Evolutionary conservation across 2,113 vertebrate species (phyloP).

Genomic region (Colossoma macropomum): DNA sequence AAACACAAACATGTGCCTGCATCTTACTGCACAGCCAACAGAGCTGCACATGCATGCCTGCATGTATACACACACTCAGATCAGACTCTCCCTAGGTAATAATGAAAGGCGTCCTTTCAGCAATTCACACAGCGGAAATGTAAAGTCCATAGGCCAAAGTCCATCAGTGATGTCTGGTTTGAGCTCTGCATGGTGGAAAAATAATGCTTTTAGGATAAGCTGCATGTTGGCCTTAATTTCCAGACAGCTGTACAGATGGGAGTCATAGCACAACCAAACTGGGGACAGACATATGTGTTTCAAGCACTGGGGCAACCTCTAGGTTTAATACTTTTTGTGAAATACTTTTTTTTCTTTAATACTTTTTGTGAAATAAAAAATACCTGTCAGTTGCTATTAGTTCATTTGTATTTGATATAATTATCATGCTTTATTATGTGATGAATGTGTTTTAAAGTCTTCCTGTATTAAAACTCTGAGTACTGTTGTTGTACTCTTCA

Average conservation of each 20-base stretch:
- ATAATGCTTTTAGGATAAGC: not conserved
- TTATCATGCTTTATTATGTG: no score
- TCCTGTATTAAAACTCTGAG: no score
- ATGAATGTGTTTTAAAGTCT: no score
- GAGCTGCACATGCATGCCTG: not conserved
- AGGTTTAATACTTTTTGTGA: no score
- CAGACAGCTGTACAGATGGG: not conserved
- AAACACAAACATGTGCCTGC: not conserved
- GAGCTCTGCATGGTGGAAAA: not conserved
- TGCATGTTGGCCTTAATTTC: not conserved
- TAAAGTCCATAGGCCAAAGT: conserved; percentile 42
- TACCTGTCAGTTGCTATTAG: no score
- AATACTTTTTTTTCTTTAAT: no score
- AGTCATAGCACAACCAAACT: not conserved
- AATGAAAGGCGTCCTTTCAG: conserved; percentile 40
- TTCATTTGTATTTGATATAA: no score
- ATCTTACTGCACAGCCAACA: conserved; percentile 11
- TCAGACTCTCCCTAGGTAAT: conserved; percentile 21
- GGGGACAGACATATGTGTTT: not conserved
- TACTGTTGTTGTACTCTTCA: no score
- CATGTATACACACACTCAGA: no score
- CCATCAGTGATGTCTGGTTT: not conserved
- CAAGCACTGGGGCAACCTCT: no score
- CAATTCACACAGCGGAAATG: conserved; percentile 36
- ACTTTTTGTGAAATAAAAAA: no score